Percentiles rank a stretch among this genome's conserved stretches.
Conservation (phyloP, 2,797 vertebrate genomes). For the Nyctibius grandis region DNA sequence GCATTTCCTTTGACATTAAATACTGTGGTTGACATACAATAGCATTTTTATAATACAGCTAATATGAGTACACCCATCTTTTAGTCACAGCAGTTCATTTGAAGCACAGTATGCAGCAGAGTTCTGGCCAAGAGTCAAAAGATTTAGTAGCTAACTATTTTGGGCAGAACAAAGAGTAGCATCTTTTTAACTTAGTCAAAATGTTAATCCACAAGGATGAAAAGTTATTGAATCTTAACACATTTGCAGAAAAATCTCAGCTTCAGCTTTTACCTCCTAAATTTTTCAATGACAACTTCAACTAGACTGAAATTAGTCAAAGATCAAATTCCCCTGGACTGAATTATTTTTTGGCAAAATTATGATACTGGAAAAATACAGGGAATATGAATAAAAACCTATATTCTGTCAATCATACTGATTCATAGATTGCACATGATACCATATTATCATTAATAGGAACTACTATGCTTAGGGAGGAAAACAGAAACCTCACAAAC, state of each 20-base stretch:
- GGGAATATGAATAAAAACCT: neutral
- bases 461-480: neutral
- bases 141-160: neutral
- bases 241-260: neutral
- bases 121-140: neutral
- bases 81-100: neutral
- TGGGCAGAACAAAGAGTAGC: neutral
- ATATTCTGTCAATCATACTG: neutral
- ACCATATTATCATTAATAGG: neutral
- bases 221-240: neutral
- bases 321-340: neutral
- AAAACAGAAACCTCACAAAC: neutral
- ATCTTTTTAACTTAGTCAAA: neutral
- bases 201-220: neutral
- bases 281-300: neutral
- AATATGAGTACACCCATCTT: neutral
- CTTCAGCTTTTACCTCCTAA: neutral
- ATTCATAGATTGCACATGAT: neutral
- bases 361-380: neutral
- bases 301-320: neutral
- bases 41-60: neutral
- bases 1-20: neutral
- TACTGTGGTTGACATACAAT: neutral
- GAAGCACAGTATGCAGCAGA: neutral
- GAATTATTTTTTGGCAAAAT: neutral